These are phyloP conservation scores for Belgica antarctica DNA, from an alignment of 2,888 invertebrate species.

Conservation along the genomic window DNA sequence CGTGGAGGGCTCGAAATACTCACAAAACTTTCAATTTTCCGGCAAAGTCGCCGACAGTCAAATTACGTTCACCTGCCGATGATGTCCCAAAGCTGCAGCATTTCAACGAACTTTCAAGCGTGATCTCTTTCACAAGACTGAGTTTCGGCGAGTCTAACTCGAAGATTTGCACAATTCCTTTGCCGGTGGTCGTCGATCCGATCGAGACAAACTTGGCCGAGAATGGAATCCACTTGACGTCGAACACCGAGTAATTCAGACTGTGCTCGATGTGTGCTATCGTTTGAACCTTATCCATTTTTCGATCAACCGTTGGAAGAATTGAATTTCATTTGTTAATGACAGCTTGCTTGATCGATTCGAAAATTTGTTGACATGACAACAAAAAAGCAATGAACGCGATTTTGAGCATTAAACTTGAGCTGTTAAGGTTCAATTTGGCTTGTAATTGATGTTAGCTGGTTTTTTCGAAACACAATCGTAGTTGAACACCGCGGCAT, in stretches of 20 bases:
- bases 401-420: too few species aligned
- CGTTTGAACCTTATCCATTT: slow-evolving; percentile 81
- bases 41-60: slow-evolving; percentile 89
- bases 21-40: slow-evolving; percentile 83
- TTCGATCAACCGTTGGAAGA: not conserved
- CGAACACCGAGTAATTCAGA: slow-evolving; percentile 82
- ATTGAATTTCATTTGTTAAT: slow-evolving; percentile 13
- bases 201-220: slow-evolving; percentile 89
- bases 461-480: too few species aligned
- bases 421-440: too few species aligned
- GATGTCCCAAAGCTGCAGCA: slow-evolving; percentile 93
- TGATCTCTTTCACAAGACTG: slow-evolving; percentile 68
- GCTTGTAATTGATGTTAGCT: too few species aligned
- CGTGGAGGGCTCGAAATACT: slow-evolving; percentile 47
- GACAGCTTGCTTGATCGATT: slow-evolving; percentile 18
- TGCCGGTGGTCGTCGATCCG: slow-evolving; percentile 81
- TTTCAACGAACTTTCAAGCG: slow-evolving; percentile 81
- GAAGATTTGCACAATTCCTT: slow-evolving; percentile 80
- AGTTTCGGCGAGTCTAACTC: slow-evolving; percentile 73
- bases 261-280: slow-evolving; percentile 82
- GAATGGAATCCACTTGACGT: slow-evolving; percentile 93
- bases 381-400: too few species aligned
- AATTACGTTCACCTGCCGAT: slow-evolving; percentile 70
- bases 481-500: too few species aligned
- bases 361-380: not conserved